phyloP scores from a whole-genome alignment of 2,797 vertebrate species.

The Podargus strigoides region DNA sequence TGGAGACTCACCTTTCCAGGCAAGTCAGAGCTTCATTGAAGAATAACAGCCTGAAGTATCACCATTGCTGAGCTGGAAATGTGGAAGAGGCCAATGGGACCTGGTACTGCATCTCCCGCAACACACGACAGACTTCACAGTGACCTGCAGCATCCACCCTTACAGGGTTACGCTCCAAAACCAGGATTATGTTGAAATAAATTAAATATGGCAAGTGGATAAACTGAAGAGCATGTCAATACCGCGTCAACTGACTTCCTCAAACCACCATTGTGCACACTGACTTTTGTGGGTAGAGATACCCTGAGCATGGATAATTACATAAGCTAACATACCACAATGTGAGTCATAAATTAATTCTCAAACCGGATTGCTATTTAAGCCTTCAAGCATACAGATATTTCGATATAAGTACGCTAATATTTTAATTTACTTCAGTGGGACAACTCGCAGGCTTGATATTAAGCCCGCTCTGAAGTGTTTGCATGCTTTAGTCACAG shows the following conservation, averaged over 20 bases:
- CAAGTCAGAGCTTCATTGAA: constrained; percentile 13
- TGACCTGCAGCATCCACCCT: neutral
- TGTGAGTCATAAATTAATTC: neutral
- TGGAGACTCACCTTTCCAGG: constrained; percentile 2
- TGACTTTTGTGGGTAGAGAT: neutral
- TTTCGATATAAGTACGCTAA: neutral
- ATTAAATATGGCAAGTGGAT: neutral
- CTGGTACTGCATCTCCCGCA: neutral
- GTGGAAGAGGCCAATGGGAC: neutral
- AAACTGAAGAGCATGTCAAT: neutral
- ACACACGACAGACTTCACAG: neutral
- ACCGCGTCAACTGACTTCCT: neutral
- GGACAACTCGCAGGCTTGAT: neutral
- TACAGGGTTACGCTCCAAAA: neutral
- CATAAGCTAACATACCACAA: neutral
- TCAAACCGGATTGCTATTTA: neutral
- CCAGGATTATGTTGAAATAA: neutral
- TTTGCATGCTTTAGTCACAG: neutral
- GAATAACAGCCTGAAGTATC: neutral
- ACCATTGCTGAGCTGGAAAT: neutral
- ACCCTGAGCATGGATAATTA: neutral
- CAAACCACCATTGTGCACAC: fast-evolving
- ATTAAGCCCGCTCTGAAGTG: neutral
- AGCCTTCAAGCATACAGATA: neutral
- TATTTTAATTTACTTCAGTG: neutral